Evolutionary conservation across 2,888 invertebrate genomes (phyloP).

Genomic region (Melitaea athalia): DNA sequence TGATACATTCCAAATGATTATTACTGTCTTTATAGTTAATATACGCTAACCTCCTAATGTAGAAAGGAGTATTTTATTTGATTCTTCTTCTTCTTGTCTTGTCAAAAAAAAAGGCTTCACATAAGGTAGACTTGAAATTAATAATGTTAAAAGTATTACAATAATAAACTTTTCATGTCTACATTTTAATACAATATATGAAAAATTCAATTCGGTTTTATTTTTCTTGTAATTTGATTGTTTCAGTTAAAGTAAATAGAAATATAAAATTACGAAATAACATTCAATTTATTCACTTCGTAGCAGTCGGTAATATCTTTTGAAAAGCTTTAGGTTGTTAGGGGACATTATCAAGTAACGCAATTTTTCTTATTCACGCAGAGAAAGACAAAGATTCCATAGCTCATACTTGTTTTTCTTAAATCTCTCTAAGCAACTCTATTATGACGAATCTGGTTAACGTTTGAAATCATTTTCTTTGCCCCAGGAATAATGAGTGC

Average conservation of each 20-base stretch:
- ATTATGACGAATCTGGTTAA: constrained; percentile 80
- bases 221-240: constrained; percentile 40
- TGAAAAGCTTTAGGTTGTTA: constrained; percentile 25
- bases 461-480: constrained; percentile 80
- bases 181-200: constrained; percentile 19
- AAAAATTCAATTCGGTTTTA: constrained; percentile 41
- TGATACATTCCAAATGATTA: no score
- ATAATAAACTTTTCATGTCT: no score
- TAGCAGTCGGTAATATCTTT: constrained; percentile 40
- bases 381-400: constrained; percentile 46
- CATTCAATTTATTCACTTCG: constrained; percentile 47
- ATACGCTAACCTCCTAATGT: no score
- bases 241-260: constrained; percentile 41
- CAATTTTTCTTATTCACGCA: constrained; percentile 54
- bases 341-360: constrained; percentile 51
- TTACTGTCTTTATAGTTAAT: no score
- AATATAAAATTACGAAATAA: constrained; percentile 54
- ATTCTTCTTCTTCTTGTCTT: no score
- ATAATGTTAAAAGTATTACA: no score
- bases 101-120: no score
- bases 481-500: constrained; percentile 78
- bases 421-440: constrained; percentile 78
- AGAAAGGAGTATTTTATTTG: no score
- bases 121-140: no score
- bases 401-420: constrained; percentile 76